Conservation (phyloP, 2,888 invertebrate species). For the Leptopilina syphax region DNA sequence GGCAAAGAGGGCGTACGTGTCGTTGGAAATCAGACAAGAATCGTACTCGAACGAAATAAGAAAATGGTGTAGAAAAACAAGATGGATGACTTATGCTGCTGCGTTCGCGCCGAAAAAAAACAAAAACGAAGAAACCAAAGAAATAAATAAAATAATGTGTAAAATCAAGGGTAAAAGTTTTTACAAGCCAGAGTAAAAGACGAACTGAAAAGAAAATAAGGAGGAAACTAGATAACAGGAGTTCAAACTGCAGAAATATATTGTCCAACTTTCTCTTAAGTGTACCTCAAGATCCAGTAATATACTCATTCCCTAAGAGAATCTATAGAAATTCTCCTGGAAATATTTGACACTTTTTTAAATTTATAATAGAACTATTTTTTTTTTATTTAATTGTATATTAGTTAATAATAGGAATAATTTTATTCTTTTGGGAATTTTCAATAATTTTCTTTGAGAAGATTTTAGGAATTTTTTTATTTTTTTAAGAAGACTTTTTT, state of each 20-base stretch:
- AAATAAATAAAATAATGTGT: constrained; percentile 2
- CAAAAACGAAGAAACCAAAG: not conserved
- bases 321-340: not conserved
- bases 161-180: constrained; percentile 8
- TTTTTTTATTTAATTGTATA: no score
- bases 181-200: not conserved
- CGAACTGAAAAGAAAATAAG: constrained; percentile 1
- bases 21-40: no score
- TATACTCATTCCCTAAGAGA: constrained; percentile 2
- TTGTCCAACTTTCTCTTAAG: constrained; percentile 23
- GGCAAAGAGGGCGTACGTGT: no score
- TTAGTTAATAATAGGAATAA: no score
- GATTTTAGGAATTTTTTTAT: no score
- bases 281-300: constrained; percentile 28
- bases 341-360: constrained; percentile 7
- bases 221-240: constrained; percentile 17
- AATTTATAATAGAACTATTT: no score
- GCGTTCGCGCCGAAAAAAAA: no score
- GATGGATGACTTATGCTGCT: no score
- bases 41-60: constrained; percentile 45
- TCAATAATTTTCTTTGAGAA: no score
- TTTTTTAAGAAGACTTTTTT: no score
- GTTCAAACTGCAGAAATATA: constrained; percentile 35
- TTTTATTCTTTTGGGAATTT: no score
- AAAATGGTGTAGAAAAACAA: constrained; percentile 38